Percentiles rank a stretch among this genome's conserved stretches.
Conservation (phyloP, 2,888 invertebrate genomes). For the Phortica magna region DNA sequence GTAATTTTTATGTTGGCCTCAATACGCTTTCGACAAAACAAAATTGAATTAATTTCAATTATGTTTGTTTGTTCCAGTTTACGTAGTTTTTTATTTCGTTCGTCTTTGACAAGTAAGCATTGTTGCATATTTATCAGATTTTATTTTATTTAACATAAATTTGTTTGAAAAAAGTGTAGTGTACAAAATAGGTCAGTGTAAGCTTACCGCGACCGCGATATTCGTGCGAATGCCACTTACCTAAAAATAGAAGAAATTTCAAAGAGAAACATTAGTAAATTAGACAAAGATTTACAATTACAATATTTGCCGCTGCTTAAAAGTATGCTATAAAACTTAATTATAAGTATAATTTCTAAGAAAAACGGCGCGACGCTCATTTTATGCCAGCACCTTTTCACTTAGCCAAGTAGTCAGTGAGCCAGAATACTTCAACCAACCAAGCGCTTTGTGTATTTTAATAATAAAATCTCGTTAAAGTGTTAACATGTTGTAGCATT, state of each 20-base stretch:
- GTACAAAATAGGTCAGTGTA: conserved; percentile 43
- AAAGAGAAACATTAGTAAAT: conserved; percentile 45
- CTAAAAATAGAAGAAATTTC: conserved; percentile 58
- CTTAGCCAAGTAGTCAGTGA: too few species aligned
- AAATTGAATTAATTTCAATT: conserved; percentile 38
- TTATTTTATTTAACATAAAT: conserved; percentile 24
- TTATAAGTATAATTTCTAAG: not conserved
- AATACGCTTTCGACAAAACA: conserved; percentile 17
- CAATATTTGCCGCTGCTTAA: conserved; percentile 4
- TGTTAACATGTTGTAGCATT: conserved; percentile 59
- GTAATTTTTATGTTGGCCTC: conserved; percentile 37
- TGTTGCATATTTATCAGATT: not conserved
- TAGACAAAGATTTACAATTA: not conserved
- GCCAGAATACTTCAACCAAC: not conserved
- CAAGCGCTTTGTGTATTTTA: conserved; percentile 37
- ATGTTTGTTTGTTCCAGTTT: not conserved
- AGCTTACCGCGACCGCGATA: conserved; percentile 63
- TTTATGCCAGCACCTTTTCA: too few species aligned
- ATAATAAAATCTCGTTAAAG: conserved; percentile 66
- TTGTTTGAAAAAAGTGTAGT: not conserved
- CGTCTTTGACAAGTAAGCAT: not conserved
- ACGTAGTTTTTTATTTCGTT: not conserved
- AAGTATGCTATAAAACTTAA: conserved; percentile 40
- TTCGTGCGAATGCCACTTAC: conserved; percentile 68
- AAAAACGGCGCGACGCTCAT: too few species aligned